phyloP scores from a whole-genome alignment of 2,888 invertebrate species.

The Lochmaea crataegi region DNA sequence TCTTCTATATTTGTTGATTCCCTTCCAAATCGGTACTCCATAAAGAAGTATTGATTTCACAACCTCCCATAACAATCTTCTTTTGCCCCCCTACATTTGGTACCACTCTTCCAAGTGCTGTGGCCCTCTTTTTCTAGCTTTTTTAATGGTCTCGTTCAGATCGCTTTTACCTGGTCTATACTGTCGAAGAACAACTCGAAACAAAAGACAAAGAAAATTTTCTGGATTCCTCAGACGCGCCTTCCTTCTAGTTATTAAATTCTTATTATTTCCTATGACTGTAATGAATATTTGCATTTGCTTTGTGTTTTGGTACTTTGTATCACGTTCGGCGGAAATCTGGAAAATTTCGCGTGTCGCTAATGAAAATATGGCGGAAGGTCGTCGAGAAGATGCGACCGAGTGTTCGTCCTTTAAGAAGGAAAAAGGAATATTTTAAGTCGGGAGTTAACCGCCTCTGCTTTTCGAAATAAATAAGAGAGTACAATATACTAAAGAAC shows the following conservation, averaged over 20 bases:
- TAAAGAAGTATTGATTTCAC: too few relatives aligned
- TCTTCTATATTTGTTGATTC: too few relatives aligned
- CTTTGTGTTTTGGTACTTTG: constrained; percentile 28
- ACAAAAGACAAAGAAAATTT: not conserved
- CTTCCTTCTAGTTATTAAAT: constrained; percentile 28
- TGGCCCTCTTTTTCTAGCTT: too few relatives aligned
- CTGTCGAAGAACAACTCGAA: too few relatives aligned
- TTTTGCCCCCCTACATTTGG: too few relatives aligned
- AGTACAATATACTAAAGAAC: not conserved
- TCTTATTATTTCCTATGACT: constrained; percentile 29
- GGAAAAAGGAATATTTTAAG: constrained; percentile 7
- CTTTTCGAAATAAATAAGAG: not conserved
- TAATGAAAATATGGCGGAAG: constrained; percentile 4
- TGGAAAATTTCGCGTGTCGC: constrained; percentile 10
- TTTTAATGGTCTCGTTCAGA: too few relatives aligned
- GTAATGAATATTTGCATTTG: constrained; percentile 40
- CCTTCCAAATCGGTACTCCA: too few relatives aligned
- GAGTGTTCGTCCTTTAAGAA: not conserved
- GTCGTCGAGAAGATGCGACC: not conserved
- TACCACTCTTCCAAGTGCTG: too few relatives aligned
- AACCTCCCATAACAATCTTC: too few relatives aligned
- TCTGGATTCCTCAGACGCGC: constrained; percentile 2
- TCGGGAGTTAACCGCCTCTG: constrained; percentile 4
- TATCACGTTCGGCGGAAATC: not conserved
- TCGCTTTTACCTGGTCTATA: not conserved